These are phyloP conservation scores for Poeciliopsis turrubarensis DNA, from an alignment of 2,113 vertebrate species.

Conservation along the genomic window DNA sequence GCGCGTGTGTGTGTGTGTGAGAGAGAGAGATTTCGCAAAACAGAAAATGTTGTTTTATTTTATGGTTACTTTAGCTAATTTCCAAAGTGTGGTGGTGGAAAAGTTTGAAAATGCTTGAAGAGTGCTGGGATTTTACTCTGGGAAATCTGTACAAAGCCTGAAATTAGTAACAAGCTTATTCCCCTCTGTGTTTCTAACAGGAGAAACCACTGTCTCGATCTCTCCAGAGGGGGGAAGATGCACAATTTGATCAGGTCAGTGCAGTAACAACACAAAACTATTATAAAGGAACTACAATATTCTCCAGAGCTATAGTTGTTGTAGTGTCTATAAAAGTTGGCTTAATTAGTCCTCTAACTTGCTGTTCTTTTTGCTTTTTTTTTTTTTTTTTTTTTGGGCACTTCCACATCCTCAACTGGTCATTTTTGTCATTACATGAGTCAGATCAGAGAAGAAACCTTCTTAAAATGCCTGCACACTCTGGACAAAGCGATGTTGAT, in stretches of 20 bases:
- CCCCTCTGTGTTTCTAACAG: constrained; percentile 64
- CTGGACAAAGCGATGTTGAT: neutral
- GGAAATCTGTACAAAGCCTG: neutral
- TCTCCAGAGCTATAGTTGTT: neutral
- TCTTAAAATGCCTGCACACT: neutral
- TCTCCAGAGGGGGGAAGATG: constrained; percentile 98
- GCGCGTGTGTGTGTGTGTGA: no score
- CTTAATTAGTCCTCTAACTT: neutral
- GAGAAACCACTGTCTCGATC: constrained; percentile 97
- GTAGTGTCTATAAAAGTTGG: neutral
- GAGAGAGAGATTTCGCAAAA: no score
- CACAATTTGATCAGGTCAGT: constrained; percentile 99
- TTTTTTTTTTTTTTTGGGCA: no score
- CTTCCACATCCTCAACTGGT: neutral
- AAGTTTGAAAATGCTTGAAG: no score
- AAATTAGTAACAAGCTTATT: neutral
- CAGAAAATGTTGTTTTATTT: no score
- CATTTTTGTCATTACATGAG: neutral
- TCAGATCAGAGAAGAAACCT: neutral
- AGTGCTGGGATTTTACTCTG: no score
- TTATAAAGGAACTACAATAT: neutral
- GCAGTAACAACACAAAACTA: neutral
- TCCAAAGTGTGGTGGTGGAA: no score
- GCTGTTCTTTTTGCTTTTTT: neutral
- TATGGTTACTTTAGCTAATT: no score